Conservation (phyloP, 2,113 vertebrate genomes). For the Harpagus bidentatus region DNA sequence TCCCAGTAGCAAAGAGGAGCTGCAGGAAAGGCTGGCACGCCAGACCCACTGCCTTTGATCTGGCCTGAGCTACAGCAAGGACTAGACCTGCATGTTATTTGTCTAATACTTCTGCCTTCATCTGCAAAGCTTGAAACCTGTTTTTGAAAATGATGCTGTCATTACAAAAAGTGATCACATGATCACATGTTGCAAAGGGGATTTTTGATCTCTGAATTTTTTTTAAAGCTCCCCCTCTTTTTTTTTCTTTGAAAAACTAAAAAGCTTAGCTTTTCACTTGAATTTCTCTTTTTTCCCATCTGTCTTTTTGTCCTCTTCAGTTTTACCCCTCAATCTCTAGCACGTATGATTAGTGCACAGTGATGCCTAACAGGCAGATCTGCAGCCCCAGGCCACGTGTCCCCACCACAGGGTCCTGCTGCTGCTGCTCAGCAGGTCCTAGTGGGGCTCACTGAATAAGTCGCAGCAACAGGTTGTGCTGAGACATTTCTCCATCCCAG, state of each 20-base stretch:
- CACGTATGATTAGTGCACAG: not conserved
- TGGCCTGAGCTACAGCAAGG: not conserved
- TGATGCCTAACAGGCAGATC: not conserved
- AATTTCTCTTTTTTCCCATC: too few relatives aligned
- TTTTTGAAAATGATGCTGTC: not conserved
- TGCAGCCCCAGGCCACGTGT: not conserved
- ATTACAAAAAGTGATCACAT: rapidly evolving
- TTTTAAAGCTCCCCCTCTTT: not conserved
- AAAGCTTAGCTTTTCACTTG: too few relatives aligned
- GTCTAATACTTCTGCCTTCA: not conserved
- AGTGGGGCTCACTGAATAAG: not conserved
- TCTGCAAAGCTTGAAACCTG: not conserved
- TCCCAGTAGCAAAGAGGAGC: not conserved
- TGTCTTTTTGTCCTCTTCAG: too few relatives aligned
- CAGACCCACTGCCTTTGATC: not conserved
- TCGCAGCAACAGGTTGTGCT: not conserved
- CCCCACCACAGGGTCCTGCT: not conserved
- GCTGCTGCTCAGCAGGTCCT: not conserved
- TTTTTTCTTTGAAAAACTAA: not conserved
- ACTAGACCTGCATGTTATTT: not conserved
- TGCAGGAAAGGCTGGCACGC: not conserved
- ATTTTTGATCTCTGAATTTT: not conserved
- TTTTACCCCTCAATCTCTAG: too few relatives aligned
- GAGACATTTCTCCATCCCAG: not conserved
- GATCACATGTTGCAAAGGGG: not conserved